A percentile compares a stretch with the other conserved stretches of the same genome.
These are phyloP conservation scores for Brachionus manjavacas DNA, from an alignment of 1,140 invertebrate species.

Conservation along the genomic window DNA sequence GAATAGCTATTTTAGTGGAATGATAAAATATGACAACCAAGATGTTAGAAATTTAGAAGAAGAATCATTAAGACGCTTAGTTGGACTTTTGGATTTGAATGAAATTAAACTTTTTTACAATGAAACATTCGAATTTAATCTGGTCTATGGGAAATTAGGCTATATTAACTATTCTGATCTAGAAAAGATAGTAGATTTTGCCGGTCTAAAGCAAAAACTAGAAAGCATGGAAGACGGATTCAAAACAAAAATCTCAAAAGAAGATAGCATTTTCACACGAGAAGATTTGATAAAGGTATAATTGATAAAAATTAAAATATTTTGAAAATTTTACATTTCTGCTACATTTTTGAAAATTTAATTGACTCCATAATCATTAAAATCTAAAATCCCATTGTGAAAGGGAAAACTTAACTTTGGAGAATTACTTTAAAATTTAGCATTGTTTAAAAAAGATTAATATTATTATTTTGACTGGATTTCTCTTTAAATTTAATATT, in stretches of 20 bases:
- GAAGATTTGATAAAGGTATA: background rate
- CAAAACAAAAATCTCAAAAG: background rate
- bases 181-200: background rate
- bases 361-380: too few species aligned
- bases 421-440: too few species aligned
- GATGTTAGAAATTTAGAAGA: slow-evolving; percentile 23
- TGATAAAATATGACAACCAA: slow-evolving; percentile 11
- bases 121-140: background rate
- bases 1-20: slow-evolving; percentile 29
- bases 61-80: background rate
- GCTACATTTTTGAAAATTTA: too few species aligned
- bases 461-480: too few species aligned
- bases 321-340: too few species aligned
- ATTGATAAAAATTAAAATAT: too few species aligned
- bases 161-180: background rate
- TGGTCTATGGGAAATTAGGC: slow-evolving; percentile 1
- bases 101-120: slow-evolving; percentile 1
- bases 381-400: too few species aligned
- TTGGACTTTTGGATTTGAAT: slow-evolving; percentile 3
- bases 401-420: too few species aligned
- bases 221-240: background rate
- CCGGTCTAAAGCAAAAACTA: background rate
- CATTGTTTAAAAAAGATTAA: too few species aligned
- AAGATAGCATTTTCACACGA: background rate
- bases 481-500: too few species aligned